Conservation (phyloP, 2,113 vertebrate genomes). For the Macquaria ambigua region DNA sequence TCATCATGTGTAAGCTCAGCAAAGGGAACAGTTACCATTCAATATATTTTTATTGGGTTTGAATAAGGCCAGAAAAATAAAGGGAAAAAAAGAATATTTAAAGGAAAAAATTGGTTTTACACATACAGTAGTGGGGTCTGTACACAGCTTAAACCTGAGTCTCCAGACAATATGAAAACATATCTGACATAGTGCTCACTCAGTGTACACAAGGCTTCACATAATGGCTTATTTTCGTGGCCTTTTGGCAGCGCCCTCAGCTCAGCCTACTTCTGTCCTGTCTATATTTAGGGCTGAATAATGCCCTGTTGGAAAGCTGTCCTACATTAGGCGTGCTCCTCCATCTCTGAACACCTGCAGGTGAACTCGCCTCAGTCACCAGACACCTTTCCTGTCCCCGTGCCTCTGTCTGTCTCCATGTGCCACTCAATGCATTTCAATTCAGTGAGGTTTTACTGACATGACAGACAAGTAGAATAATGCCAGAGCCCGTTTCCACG, state of each 20-base stretch:
- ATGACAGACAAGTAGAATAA: not conserved
- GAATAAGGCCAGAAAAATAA: not conserved
- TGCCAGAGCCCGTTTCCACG: not conserved
- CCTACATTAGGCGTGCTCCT: conserved; percentile 78
- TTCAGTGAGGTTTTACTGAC: not conserved
- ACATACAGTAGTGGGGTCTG: too few relatives aligned
- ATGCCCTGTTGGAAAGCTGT: conserved; percentile 82
- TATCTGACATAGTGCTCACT: conserved; percentile 6
- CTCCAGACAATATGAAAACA: not conserved
- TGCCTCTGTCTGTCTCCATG: conserved; percentile 16
- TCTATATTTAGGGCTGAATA: conserved; percentile 85
- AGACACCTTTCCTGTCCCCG: conserved; percentile 38
- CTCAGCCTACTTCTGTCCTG: conserved; percentile 80
- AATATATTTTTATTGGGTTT: not conserved
- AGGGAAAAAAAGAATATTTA: too few relatives aligned
- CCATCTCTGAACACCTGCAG: conserved; percentile 68
- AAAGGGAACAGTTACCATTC: not conserved
- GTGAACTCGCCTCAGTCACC: conserved; percentile 57
- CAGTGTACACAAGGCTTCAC: conserved; percentile 24
- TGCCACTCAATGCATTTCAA: conserved; percentile 23
- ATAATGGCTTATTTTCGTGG: conserved; percentile 46
- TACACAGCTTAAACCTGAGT: not conserved
- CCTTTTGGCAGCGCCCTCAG: conserved; percentile 57
- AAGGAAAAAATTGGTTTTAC: too few relatives aligned
- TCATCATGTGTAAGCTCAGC: not conserved